Conservation (phyloP, 2,113 vertebrate genomes). For the Tyrannus savana region DNA sequence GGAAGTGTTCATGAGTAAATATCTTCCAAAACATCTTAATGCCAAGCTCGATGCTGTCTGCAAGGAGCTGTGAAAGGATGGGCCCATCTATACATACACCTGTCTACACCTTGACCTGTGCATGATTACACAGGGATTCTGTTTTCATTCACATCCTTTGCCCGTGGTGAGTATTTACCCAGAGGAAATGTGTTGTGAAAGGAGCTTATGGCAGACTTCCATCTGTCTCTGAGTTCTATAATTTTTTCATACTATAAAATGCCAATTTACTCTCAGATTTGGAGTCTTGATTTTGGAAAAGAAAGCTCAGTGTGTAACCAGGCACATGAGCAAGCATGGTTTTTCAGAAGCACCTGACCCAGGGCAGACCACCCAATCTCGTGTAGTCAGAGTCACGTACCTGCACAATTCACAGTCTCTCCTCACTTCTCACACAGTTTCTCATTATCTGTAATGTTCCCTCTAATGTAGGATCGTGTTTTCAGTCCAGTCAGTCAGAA, state of each 20-base stretch:
- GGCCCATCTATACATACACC: neutral
- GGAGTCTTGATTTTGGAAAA: neutral
- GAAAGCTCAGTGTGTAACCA: neutral
- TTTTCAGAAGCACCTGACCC: neutral
- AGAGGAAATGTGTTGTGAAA: neutral
- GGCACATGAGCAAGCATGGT: neutral
- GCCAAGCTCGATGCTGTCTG: neutral
- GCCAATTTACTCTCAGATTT: neutral
- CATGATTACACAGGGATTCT: neutral
- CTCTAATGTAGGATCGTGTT: neutral
- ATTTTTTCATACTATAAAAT: neutral
- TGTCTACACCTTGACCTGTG: neutral
- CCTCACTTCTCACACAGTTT: neutral
- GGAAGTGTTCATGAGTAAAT: neutral
- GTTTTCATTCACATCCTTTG: neutral
- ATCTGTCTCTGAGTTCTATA: neutral
- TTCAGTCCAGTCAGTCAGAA: neutral
- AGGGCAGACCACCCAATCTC: neutral
- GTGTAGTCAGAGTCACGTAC: neutral
- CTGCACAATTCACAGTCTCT: neutral
- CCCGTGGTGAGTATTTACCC: rapidly evolving
- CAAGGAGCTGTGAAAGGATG: neutral
- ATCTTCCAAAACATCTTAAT: neutral
- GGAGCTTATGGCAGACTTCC: neutral
- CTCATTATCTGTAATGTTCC: neutral